Conservation (phyloP, 1,140 invertebrate species). For the Samia ricini region DNA sequence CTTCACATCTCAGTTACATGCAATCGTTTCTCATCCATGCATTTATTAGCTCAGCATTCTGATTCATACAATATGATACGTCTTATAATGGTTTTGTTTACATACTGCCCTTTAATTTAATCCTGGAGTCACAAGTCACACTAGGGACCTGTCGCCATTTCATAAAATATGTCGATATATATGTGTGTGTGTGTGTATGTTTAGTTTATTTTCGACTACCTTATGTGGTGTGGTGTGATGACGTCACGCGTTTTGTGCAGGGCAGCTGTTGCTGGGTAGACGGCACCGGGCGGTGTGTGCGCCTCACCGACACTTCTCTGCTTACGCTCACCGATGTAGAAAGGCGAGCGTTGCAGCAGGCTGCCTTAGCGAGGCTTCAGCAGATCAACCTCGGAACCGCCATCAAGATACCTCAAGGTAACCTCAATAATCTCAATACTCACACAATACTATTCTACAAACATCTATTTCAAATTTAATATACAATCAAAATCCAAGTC, state of each 20-base stretch:
- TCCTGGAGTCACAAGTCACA: no score
- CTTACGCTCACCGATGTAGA: constrained; percentile 89
- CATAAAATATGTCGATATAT: no score
- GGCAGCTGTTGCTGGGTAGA: constrained; percentile 91
- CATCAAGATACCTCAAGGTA: constrained; percentile 79
- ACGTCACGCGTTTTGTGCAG: constrained; percentile 79
- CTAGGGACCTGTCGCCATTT: no score
- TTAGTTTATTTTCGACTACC: no score
- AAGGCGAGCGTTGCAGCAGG: constrained; percentile 87
- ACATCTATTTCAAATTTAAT: no score
- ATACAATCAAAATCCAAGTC: neutral
- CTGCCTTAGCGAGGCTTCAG: constrained; percentile 91
- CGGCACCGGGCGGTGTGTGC: constrained; percentile 85
- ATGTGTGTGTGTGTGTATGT: no score
- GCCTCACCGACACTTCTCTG: constrained; percentile 84
- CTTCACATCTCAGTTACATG: no score
- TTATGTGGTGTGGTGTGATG: constrained; percentile 47
- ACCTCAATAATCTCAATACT: constrained; percentile 15
- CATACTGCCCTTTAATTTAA: no score
- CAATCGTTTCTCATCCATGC: no score
- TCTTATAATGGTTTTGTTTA: no score
- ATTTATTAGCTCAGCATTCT: no score
- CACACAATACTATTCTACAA: neutral
- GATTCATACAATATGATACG: no score
- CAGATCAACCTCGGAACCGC: constrained; percentile 90